Conservation (phyloP, 1,140 invertebrate genomes). For the Drosophila murphyi region DNA sequence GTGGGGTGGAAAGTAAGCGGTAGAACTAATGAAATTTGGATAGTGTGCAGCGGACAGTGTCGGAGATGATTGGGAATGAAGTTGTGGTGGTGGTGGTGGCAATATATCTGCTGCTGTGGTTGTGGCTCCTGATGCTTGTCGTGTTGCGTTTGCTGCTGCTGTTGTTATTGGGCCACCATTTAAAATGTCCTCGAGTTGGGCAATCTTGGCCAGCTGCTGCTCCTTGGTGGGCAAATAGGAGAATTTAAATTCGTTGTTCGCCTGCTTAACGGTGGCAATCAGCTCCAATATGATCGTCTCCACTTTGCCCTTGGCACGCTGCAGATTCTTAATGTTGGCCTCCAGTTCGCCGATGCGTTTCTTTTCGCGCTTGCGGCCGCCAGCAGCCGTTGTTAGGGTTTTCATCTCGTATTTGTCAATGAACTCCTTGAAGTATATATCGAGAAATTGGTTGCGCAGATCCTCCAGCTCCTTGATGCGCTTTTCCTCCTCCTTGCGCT, state of each 20-base stretch:
- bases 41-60: conserved; percentile 12
- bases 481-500: conserved; percentile 82
- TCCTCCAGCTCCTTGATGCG: conserved; percentile 80
- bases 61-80: background rate
- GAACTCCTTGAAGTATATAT: conserved; percentile 84
- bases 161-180: conserved; percentile 29
- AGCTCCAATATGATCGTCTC: conserved; percentile 78
- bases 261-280: conserved; percentile 79
- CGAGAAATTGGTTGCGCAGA: conserved; percentile 76
- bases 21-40: conserved; percentile 50
- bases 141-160: conserved; percentile 8
- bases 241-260: conserved; percentile 80
- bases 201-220: conserved; percentile 75
- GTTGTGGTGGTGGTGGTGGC: conserved; percentile 14
- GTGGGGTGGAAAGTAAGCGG: conserved; percentile 55
- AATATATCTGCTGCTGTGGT: conserved; percentile 3
- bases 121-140: conserved; percentile 1
- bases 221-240: conserved; percentile 83
- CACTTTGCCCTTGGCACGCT: conserved; percentile 78
- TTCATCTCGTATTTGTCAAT: conserved; percentile 78
- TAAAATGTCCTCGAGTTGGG: conserved; percentile 63
- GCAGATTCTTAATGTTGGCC: conserved; percentile 79
- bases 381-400: conserved; percentile 64
- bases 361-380: conserved; percentile 78
- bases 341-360: conserved; percentile 82